phyloP scores from a whole-genome alignment of 2,888 invertebrate species.

The Tetramorium bicarinatum region DNA sequence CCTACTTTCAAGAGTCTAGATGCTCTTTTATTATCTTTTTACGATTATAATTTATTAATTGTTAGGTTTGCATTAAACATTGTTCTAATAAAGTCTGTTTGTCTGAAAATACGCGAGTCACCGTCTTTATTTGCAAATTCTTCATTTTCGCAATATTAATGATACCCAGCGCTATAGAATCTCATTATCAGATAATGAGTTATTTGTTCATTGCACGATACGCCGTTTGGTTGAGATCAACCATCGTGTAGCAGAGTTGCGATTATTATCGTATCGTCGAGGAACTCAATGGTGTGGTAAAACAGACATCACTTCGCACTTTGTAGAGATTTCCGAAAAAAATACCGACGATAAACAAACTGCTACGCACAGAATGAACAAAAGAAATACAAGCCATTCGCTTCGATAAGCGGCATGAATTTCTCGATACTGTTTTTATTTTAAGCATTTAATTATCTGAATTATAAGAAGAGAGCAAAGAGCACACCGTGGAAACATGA shows the following conservation, averaged over 20 bases:
- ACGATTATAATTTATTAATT: background rate
- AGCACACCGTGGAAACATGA: conserved; percentile 35
- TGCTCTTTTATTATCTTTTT: background rate
- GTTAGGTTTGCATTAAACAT: background rate
- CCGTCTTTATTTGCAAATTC: background rate
- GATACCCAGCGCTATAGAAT: conserved; percentile 25
- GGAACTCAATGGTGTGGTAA: conserved; percentile 24
- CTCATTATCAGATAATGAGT: conserved; percentile 69
- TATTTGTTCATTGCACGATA: conserved; percentile 57
- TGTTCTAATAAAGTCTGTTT: background rate
- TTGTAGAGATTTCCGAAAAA: conserved; percentile 33
- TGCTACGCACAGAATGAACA: background rate
- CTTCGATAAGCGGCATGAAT: conserved; percentile 25
- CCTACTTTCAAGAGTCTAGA: background rate
- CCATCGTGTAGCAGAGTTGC: background rate
- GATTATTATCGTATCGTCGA: conserved; percentile 45
- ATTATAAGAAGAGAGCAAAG: conserved; percentile 49
- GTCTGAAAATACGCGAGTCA: conserved; percentile 3
- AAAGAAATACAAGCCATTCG: background rate
- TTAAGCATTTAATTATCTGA: conserved; percentile 49
- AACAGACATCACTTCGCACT: background rate
- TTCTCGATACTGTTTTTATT: conserved; percentile 29
- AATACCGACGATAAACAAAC: background rate
- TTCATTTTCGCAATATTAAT: conserved; percentile 51
- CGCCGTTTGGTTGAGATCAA: conserved; percentile 43